These are phyloP conservation scores for Chelonus formosanus DNA, from an alignment of 2,888 invertebrate genomes.

Conservation along the genomic window DNA sequence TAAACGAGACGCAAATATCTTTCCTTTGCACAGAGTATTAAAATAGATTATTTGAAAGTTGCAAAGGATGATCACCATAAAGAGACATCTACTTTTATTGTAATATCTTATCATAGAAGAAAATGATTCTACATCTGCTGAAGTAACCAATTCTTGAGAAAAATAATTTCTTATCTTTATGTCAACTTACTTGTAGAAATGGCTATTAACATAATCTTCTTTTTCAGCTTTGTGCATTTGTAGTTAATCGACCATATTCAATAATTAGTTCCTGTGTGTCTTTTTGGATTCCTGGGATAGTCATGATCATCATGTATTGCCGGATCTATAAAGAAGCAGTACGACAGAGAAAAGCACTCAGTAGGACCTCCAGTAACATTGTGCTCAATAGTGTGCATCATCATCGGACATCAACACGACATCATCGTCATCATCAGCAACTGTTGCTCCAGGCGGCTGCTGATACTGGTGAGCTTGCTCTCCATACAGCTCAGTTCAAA, in stretches of 20 bases:
- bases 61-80: too few species aligned
- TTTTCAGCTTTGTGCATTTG: slow-evolving; percentile 75
- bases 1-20: too few species aligned
- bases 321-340: slow-evolving; percentile 83
- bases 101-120: too few species aligned
- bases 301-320: slow-evolving; percentile 93
- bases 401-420: slow-evolving; percentile 78
- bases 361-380: slow-evolving; percentile 86
- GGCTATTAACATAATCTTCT: too few species aligned
- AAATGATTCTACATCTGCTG: too few species aligned
- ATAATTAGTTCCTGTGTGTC: slow-evolving; percentile 89
- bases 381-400: slow-evolving; percentile 85
- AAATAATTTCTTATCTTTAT: too few species aligned
- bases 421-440: slow-evolving; percentile 67
- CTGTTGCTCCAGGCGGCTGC: slow-evolving; percentile 58
- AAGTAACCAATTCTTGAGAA: too few species aligned
- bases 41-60: too few species aligned
- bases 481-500: slow-evolving; percentile 55
- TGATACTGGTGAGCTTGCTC: slow-evolving; percentile 58
- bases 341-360: slow-evolving; percentile 81
- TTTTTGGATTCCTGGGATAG: slow-evolving; percentile 92
- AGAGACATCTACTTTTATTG: too few species aligned
- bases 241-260: slow-evolving; percentile 87
- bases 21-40: too few species aligned
- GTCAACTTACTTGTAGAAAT: too few species aligned